These are phyloP conservation scores for Podarcis raffonei DNA, from an alignment of 2,113 vertebrate genomes.

Conservation along the genomic window DNA sequence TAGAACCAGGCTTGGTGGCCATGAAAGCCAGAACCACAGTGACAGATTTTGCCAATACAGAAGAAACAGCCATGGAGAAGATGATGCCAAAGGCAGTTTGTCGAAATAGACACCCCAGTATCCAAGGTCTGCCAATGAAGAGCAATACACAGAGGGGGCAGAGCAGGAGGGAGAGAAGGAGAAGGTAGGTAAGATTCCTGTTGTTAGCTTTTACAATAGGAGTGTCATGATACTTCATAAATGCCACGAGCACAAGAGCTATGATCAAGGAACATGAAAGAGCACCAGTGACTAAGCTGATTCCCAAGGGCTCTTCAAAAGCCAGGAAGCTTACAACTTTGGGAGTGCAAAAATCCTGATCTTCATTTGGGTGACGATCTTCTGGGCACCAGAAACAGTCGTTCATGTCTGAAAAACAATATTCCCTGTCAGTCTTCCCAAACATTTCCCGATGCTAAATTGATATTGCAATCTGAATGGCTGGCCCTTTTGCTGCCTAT, in stretches of 20 bases:
- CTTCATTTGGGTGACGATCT: neutral
- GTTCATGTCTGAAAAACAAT: neutral
- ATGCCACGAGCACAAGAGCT: neutral
- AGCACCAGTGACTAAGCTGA: neutral
- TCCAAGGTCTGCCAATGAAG: neutral
- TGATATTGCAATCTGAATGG: no score
- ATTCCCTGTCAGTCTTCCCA: no score
- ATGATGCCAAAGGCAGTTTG: neutral
- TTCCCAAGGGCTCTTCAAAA: neutral
- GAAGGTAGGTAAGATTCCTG: neutral
- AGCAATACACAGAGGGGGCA: conserved; percentile 2
- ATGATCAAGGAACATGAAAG: neutral
- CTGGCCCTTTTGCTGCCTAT: no score
- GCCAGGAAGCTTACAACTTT: neutral
- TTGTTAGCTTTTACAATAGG: conserved; percentile 18
- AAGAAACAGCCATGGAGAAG: conserved; percentile 8
- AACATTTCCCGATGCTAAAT: no score
- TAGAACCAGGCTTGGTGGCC: neutral
- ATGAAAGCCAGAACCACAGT: conserved; percentile 9
- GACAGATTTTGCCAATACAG: neutral
- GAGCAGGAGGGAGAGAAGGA: neutral
- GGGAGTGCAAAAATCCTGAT: neutral
- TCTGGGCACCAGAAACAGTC: neutral
- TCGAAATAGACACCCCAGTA: neutral
- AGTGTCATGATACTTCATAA: neutral